Base-by-base conservation (phyloP, 1,140 invertebrate species). In the Pissodes strobi region DNA sequence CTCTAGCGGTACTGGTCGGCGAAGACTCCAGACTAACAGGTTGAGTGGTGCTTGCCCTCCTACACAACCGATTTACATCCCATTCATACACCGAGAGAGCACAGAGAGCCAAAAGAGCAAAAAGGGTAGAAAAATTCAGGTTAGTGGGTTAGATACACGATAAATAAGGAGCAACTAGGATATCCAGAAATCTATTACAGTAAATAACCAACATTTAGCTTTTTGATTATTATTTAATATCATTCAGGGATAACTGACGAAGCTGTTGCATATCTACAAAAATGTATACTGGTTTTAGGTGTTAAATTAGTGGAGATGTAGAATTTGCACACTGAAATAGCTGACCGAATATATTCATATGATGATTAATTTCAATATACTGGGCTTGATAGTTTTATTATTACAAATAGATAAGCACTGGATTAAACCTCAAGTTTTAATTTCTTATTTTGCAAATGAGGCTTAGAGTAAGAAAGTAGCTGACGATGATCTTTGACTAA, bases 91-190 rank as follows among this genome's bases (percentile, higher is more conserved):
- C 19, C 45, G 19, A 61, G 43, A 46, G 23, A 61, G 58, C 25
- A 57, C 43, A 61, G 43, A 46, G 58, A 61, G 45, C 34, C 58
- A 62, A 52, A 1, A 63, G 52, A 49, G 22, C 45, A 46, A 46
- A 43, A 45, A 51, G 46, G 37, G 22, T 12, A 51, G 37, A 61
- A 61, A 49, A 51, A 12, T 12, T 5, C 15, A 51, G 58, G 58
- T 61, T 61, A 61, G 34, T 59, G 37, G 52, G 37, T 56, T 43
- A 43, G 15, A 34, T 3, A 30, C 13, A 52, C 3, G 10, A 10
- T 19, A 46, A 22, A 46, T 27, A n/a, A n/a, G n/a, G n/a, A n/a
- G n/a, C n/a, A n/a, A n/a, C n/a, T 27, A 9, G 25, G 25, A 27
- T 27, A 27, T 9, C 3, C 6, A 41, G 38, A 41, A 41, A 15